Conservation (phyloP, 2,113 vertebrate genomes). For the Callionymus lyra region DNA sequence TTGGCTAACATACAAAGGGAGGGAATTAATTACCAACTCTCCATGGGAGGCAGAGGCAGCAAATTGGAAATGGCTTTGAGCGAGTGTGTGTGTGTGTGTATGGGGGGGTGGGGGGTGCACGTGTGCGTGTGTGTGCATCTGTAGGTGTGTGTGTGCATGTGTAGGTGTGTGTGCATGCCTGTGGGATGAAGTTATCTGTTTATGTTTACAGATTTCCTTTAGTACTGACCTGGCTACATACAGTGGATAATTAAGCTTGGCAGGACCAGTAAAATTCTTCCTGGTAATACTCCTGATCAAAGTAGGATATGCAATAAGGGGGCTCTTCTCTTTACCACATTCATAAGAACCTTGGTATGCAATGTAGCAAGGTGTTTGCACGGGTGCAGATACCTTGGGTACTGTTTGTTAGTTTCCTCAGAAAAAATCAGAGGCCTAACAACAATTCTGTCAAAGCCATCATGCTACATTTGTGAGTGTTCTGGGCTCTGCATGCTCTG, state of each 20-base stretch:
- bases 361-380: constrained; percentile 33
- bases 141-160: constrained; percentile 1
- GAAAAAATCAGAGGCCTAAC: too few species aligned
- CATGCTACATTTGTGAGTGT: constrained; percentile 52
- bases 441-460: constrained; percentile 60
- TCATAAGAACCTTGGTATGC: constrained; percentile 32
- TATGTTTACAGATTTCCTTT: too few species aligned
- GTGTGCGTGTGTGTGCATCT: constrained; percentile 2
- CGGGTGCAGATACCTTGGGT: constrained; percentile 21
- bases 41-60: constrained; percentile 46
- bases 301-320: too few species aligned
- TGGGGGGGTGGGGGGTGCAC: too few species aligned
- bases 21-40: constrained; percentile 62
- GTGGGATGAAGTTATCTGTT: too few species aligned
- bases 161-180: constrained; percentile 4
- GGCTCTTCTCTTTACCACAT: constrained; percentile 34
- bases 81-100: constrained; percentile 11
- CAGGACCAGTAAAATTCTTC: too few species aligned
- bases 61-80: constrained; percentile 36
- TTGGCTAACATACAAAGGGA: constrained; percentile 54
- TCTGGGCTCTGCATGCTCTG: constrained; percentile 23
- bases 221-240: too few species aligned
- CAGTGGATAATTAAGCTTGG: not conserved
- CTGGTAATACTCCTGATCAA: too few species aligned
- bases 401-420: constrained; percentile 18